A percentile compares a stretch with the other conserved stretches of the same genome.
Conservation (phyloP, 1,140 invertebrate genomes). For the Temnothorax curvispinosus region DNA sequence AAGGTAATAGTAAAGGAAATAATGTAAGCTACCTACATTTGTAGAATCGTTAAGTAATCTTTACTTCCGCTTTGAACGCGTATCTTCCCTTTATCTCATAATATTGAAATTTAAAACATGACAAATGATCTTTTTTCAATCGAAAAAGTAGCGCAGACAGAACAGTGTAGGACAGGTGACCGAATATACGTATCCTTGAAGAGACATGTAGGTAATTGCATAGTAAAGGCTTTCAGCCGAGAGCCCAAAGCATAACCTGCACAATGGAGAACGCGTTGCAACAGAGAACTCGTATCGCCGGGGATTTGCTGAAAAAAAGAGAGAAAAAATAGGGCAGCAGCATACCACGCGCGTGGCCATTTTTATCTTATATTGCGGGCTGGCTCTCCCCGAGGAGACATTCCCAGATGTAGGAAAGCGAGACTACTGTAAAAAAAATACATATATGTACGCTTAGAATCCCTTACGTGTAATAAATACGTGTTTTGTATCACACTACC, state of each 20-base stretch:
- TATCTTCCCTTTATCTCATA: neutral
- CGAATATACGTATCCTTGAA: constrained; percentile 35
- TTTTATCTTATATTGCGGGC: constrained; percentile 48
- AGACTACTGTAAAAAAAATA: neutral
- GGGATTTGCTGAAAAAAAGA: constrained; percentile 46
- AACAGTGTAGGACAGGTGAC: neutral
- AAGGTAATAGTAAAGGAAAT: neutral
- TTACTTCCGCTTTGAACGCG: neutral
- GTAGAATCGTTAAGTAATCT: neutral
- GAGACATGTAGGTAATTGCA: constrained; percentile 41
- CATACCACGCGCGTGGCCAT: constrained; percentile 39
- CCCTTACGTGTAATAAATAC: neutral
- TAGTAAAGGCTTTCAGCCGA: constrained; percentile 51
- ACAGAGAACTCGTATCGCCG: constrained; percentile 55
- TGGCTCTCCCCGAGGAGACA: constrained; percentile 38
- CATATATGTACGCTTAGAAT: neutral
- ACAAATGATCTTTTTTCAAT: neutral
- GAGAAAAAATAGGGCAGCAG: constrained; percentile 34
- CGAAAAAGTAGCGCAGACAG: neutral
- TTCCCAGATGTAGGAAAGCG: constrained; percentile 8
- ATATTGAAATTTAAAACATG: neutral
- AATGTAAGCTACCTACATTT: neutral
- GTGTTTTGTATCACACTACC: neutral
- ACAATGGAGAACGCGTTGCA: constrained; percentile 38
- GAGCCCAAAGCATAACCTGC: constrained; percentile 31